Evolutionary conservation across 2,888 invertebrate species (phyloP).

Genomic region (Drosophila eohydei): DNA sequence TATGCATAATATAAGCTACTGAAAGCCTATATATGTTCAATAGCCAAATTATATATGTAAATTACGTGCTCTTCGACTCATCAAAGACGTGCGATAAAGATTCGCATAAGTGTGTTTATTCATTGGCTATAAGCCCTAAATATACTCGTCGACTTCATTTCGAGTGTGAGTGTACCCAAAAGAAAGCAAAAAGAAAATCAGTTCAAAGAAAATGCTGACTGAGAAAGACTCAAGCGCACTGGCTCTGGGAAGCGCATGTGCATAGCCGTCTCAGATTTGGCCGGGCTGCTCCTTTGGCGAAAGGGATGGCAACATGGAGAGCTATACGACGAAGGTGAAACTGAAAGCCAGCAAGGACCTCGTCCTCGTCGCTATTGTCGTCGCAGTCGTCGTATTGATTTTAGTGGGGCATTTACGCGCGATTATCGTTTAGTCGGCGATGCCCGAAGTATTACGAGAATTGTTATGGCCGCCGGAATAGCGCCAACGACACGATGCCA

Average conservation of each 20-base stretch:
- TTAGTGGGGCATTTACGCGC: constrained; percentile 84
- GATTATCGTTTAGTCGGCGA: constrained; percentile 84
- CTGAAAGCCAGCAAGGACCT: constrained; percentile 43
- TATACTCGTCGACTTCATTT: constrained; percentile 60
- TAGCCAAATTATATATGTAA: constrained; percentile 18
- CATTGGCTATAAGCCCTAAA: constrained; percentile 52
- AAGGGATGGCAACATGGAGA: constrained; percentile 61
- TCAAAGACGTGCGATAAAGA: background rate
- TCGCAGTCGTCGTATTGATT: constrained; percentile 82
- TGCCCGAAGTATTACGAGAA: constrained; percentile 83
- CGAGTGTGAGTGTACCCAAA: constrained; percentile 22
- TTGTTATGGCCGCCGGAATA: constrained; percentile 82
- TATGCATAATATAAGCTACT: background rate
- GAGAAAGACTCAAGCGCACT: constrained; percentile 11
- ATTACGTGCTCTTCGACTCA: constrained; percentile 2
- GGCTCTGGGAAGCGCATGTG: constrained; percentile 76
- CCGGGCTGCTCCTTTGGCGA: constrained; percentile 35
- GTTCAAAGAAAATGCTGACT: constrained; percentile 25
- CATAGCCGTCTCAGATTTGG: constrained; percentile 74
- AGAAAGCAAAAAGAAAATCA: constrained; percentile 15
- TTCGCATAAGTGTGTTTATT: constrained; percentile 30
- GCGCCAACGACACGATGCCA: constrained; percentile 64
- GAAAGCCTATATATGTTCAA: background rate
- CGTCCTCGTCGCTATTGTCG: constrained; percentile 40
- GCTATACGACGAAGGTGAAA: constrained; percentile 66